Evolutionary conservation across 2,113 vertebrate genomes (phyloP).

Genomic region (Macquaria ambigua): DNA sequence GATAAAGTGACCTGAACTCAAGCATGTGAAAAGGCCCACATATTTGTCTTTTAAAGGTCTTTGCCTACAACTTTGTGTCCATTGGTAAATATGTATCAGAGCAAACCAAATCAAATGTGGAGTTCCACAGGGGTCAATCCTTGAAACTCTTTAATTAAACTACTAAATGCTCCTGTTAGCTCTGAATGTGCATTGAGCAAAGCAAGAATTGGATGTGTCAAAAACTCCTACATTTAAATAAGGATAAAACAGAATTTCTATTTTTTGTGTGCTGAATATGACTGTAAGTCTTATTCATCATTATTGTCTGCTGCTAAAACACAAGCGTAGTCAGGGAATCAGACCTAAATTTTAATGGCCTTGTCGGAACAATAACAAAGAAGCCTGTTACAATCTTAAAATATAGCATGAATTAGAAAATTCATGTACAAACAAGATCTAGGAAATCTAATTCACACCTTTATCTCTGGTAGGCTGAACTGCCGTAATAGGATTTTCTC

Average conservation of each 20-base stretch:
- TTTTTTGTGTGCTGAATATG: neutral
- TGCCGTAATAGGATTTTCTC: constrained; percentile 32
- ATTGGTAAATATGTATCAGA: neutral
- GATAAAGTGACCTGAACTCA: neutral
- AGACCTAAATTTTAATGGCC: neutral
- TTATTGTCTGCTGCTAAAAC: neutral
- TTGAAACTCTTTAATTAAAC: neutral
- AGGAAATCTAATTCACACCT: neutral
- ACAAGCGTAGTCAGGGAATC: neutral
- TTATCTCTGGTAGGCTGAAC: constrained; percentile 1
- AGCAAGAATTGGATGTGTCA: neutral
- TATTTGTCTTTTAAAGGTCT: no score
- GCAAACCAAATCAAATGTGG: neutral
- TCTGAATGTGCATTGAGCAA: neutral
- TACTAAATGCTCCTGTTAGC: neutral
- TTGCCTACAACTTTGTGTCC: no score
- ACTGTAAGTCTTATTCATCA: neutral
- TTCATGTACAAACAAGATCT: neutral
- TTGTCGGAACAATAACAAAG: neutral
- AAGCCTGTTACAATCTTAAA: neutral
- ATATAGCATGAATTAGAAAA: neutral
- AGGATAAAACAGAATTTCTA: no score
- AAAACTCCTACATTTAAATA: no score
- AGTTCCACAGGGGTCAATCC: neutral
- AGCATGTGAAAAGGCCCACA: neutral